Percentiles rank a stretch among this genome's conserved stretches.
phyloP scores from a whole-genome alignment of 2,888 invertebrate species.

The Acanthopleura granulata region DNA sequence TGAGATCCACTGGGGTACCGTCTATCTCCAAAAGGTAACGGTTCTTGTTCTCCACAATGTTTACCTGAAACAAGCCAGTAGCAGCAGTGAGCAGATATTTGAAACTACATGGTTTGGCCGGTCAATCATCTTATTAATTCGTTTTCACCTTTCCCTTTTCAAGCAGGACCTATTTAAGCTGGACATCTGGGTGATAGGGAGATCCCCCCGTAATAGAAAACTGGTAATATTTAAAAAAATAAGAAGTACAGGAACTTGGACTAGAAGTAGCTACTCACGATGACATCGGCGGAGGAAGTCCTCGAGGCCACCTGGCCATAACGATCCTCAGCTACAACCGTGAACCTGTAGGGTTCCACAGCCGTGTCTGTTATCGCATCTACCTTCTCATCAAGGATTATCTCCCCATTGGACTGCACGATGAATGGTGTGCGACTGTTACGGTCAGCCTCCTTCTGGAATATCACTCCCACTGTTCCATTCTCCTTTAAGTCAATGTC shows the following conservation, averaged over 20 bases:
- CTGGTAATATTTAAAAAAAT: no score
- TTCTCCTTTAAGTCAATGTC: constrained; percentile 88
- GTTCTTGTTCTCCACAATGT: constrained; percentile 83
- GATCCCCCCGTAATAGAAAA: no score
- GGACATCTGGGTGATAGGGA: no score
- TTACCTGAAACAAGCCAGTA: constrained; percentile 73
- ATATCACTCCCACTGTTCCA: constrained; percentile 77
- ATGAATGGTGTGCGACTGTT: constrained; percentile 74
- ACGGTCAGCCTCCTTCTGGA: constrained; percentile 61
- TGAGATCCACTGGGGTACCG: constrained; percentile 75
- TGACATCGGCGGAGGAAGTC: neutral
- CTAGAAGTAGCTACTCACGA: neutral
- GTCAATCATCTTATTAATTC: no score
- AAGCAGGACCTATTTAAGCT: no score
- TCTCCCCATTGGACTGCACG: constrained; percentile 28
- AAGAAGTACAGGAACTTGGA: no score
- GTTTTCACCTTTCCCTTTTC: no score
- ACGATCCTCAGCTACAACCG: neutral
- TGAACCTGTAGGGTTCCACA: constrained; percentile 1
- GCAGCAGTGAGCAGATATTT: no score
- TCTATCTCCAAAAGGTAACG: constrained; percentile 85
- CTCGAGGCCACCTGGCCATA: neutral
- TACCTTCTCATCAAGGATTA: constrained; percentile 22
- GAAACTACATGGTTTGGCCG: no score
- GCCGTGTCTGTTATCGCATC: neutral